Percentiles rank a stretch among this genome's conserved stretches.
phyloP scores from a whole-genome alignment of 2,113 vertebrate species.

The Corapipo altera region DNA sequence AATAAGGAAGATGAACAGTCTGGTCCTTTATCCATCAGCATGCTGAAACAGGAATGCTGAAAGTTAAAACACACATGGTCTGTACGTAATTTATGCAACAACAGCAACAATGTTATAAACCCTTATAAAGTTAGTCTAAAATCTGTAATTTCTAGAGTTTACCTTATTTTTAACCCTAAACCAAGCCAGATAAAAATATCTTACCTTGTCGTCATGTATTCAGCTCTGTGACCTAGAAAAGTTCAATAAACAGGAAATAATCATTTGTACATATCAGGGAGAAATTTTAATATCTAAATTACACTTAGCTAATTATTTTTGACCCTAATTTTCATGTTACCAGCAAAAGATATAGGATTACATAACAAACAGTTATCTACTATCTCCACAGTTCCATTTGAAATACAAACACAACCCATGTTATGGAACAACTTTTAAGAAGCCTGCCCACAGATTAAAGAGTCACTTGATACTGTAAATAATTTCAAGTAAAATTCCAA shows the following conservation, averaged over 20 bases:
- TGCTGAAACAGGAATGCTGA: not conserved
- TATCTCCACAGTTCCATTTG: not conserved
- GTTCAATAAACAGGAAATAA: slow-evolving; percentile 20
- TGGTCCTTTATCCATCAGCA: not conserved
- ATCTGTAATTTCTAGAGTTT: not conserved
- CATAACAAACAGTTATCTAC: not conserved
- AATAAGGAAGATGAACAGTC: not conserved
- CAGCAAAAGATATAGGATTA: not conserved
- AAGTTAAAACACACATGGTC: not conserved
- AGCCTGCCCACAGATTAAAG: not conserved
- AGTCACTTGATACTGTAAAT: not conserved
- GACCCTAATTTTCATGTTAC: not conserved
- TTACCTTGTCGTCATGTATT: slow-evolving; percentile 99
- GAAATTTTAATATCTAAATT: not conserved
- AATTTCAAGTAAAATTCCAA: slow-evolving; percentile 22
- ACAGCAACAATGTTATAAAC: not conserved
- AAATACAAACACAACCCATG: not conserved
- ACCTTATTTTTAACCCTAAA: not conserved
- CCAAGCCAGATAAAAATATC: not conserved
- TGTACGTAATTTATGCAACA: not conserved
- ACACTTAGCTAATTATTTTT: not conserved
- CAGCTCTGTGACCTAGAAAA: slow-evolving; percentile 90
- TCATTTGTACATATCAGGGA: not conserved
- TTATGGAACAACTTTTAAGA: not conserved
- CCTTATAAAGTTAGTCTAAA: not conserved